These are phyloP conservation scores for Hiodon tergisus DNA, from an alignment of 2,113 vertebrate species.

Conservation along the genomic window DNA sequence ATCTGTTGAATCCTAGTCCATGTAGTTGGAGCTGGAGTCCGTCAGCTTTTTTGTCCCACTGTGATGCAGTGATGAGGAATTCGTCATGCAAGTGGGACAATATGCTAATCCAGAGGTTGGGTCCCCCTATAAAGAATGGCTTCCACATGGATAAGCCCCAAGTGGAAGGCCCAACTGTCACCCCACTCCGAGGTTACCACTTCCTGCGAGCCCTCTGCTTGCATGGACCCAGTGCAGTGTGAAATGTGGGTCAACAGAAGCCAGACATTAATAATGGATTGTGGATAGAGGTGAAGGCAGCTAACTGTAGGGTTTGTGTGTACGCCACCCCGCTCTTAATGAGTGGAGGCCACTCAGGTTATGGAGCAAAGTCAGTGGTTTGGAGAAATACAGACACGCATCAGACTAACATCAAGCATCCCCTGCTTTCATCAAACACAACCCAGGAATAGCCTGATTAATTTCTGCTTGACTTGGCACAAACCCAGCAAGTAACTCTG, in stretches of 20 bases:
- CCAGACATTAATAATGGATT: constrained; percentile 58
- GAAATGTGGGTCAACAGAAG: constrained; percentile 59
- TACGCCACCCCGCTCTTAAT: constrained; percentile 28
- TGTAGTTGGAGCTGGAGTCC: too few species aligned
- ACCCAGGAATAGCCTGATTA: too few species aligned
- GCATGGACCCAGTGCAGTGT: constrained; percentile 26
- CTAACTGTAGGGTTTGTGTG: constrained; percentile 39
- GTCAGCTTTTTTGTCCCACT: too few species aligned
- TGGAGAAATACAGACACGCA: too few species aligned
- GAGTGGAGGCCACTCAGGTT: too few species aligned
- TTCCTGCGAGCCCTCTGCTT: constrained; percentile 36
- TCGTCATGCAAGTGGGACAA: neutral
- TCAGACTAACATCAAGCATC: too few species aligned
- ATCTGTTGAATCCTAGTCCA: too few species aligned
- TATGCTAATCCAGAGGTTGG: neutral
- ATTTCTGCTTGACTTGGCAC: too few species aligned
- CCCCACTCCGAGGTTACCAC: neutral
- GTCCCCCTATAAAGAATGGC: neutral
- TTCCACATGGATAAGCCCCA: neutral
- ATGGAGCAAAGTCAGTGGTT: too few species aligned
- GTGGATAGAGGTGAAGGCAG: constrained; percentile 51
- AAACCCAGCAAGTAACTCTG: too few species aligned
- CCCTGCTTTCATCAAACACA: too few species aligned
- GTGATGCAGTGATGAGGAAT: too few species aligned
- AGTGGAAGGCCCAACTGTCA: neutral